Base-by-base conservation (phyloP, 1,140 invertebrate genomes). In the Parapsyche elsis region DNA sequence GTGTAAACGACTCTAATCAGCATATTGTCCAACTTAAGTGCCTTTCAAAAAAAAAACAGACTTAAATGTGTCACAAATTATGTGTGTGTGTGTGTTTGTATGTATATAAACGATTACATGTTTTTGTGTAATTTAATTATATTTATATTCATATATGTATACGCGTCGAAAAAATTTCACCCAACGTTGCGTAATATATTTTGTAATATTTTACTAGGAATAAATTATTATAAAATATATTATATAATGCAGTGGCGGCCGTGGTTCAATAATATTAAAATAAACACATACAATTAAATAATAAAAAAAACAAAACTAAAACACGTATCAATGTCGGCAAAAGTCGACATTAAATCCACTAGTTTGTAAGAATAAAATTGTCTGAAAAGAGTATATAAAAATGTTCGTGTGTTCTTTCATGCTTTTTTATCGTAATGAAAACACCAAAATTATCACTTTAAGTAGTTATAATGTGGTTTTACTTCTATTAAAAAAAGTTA, bases 361-460 rank as follows among this genome's bases (percentile, higher is more conserved):
- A n/a, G n/a, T n/a, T n/a, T n/a, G n/a, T n/a, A n/a, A n/a, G 57
- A 61, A 9, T 38, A 4, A 38, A 38, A 7, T 7, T 38, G 30
- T 38, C 24, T 23, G 64, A 70, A 21, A 70, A 4, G 10, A 70
- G 12, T 9, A 73, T 73, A n/a, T 23, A 73, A 9, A 38, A 46
- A 44, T 74, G 71, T 74, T 74, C 71, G 46, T 44, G 19, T 44
- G 23, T 74, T 74, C 45, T 74, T 38, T 38, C 30, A 38, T 38
- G 7, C 7, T 38, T 38, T 38, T 14, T 46, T 44, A 74, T 49
- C 1, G n/a, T 74, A 44, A 74, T 46, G 12, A 46, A 74, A 74
- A 74, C 71, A 74, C 71, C 71, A 74, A 74, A 74, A 46, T 74
- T 74, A 44, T 49, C 7, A 49, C 7, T 44, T 74, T 74, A 67